These are phyloP conservation scores for Pelochelys cantorii DNA, from an alignment of 2,797 vertebrate genomes.

Conservation along the genomic window DNA sequence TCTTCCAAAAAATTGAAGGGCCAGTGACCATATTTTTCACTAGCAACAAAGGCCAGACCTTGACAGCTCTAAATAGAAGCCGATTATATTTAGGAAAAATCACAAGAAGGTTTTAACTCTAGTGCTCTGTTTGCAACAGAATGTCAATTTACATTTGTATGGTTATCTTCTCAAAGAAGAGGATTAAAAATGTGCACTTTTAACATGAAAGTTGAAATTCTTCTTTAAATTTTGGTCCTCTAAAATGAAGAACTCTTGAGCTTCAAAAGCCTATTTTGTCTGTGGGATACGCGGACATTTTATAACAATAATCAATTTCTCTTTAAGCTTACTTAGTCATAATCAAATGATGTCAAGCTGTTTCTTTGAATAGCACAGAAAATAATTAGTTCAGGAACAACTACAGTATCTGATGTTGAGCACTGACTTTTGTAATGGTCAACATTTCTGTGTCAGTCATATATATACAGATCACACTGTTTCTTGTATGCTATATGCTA, in stretches of 20 bases:
- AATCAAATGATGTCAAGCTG: constrained; percentile 32
- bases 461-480: background rate
- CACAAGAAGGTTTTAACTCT: background rate
- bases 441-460: constrained; percentile 23
- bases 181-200: background rate
- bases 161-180: constrained; percentile 4
- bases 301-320: constrained; percentile 25
- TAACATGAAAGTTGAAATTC: background rate
- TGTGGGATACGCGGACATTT: background rate
- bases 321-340: background rate
- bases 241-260: background rate
- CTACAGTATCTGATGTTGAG: constrained; percentile 5
- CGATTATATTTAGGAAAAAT: background rate
- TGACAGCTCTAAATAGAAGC: background rate
- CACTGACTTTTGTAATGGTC: background rate
- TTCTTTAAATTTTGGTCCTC: background rate
- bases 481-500: background rate
- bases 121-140: background rate
- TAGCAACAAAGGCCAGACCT: background rate
- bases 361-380: constrained; percentile 33
- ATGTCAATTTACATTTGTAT: constrained; percentile 16
- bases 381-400: constrained; percentile 35
- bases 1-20: background rate
- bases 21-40: background rate
- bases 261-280: constrained; percentile 9